Conservation (phyloP, 2,888 invertebrate species). For the Mythimna albipuncta region DNA sequence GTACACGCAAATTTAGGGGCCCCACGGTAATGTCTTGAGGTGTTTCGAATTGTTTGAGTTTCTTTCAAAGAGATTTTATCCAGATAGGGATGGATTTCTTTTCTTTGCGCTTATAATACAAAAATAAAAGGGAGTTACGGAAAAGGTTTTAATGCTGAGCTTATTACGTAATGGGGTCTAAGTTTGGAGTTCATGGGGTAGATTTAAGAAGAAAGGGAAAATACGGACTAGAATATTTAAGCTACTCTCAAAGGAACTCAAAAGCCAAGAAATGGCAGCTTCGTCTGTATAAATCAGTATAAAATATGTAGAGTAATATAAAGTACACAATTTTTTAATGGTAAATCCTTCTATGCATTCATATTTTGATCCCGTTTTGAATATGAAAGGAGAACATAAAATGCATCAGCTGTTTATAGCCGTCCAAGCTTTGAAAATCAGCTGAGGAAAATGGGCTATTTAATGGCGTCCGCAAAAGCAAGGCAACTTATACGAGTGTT, state of each 20-base stretch:
- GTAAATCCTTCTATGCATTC: conserved; percentile 41
- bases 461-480: conserved; percentile 35
- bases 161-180: conserved; percentile 53
- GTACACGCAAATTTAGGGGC: conserved; percentile 80
- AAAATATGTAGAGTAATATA: conserved; percentile 44
- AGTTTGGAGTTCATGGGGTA: conserved; percentile 33
- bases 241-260: conserved; percentile 5
- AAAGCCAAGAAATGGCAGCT: background rate
- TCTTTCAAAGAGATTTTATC: conserved; percentile 66
- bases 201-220: conserved; percentile 33
- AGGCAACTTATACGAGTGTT: conserved; percentile 15
- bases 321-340: conserved; percentile 40
- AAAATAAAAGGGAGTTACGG: conserved; percentile 48
- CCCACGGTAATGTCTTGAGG: conserved; percentile 74
- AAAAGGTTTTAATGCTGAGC: conserved; percentile 45
- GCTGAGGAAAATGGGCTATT: conserved; percentile 49
- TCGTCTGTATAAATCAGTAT: background rate
- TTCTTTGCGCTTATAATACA: conserved; percentile 54
- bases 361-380: conserved; percentile 42
- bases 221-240: conserved; percentile 11
- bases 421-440: conserved; percentile 46
- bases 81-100: conserved; percentile 64
- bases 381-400: conserved; percentile 53
- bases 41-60: conserved; percentile 76
- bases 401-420: conserved; percentile 55